Evolutionary conservation across 2,113 vertebrate genomes (phyloP), one percentile per base, ranked within the genome.

Genomic region (Numenius arquata): DNA sequence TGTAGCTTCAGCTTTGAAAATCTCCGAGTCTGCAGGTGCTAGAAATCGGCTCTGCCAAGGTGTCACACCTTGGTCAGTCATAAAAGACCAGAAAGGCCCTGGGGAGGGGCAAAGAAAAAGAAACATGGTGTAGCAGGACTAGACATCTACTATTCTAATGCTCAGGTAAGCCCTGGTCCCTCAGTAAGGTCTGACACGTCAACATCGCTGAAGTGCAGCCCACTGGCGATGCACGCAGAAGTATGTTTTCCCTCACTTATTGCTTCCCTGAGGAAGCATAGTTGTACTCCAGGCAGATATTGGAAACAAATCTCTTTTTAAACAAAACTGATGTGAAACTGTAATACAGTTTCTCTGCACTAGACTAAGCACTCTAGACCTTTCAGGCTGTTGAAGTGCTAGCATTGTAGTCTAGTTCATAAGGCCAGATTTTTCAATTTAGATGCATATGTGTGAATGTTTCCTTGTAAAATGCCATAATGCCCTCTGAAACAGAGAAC

Each of bases 161-260:
- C 29, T 85, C 18, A 48, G 27, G 5, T 30, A 77, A 73, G n/a
- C 4, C 20, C 17, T 52, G 19, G 5, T 45, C 26, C 36, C 11
- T 82, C 48, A 78, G 66, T 47, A 74, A 71, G 20, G 1, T 61
- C 65, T 84, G n/a, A 38, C 14, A 27, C 4, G 19, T 59, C 38
- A 56, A 16, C 0, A 0, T 11, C 74, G 22, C 65, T 88, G 19
- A 90, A 85, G 41, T 32, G 40, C 11, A 62, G 12, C 13, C 19
- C 81, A 18, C 9, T 52, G 20, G 21, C 40, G 70, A 63, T 8
- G 5, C 4, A 20, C 4, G 3, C n/a, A 17, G 32, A 70, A 94
- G 34, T 13, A 74, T 0, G 0, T 56, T 61, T 90, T 48, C 48
- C 34, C 41, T 66, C 18, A 53, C 7, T 29, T 48, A n/a, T 0